These are phyloP conservation scores for Phaenicophaeus curvirostris DNA, from an alignment of 2,797 vertebrate species.

Conservation along the genomic window DNA sequence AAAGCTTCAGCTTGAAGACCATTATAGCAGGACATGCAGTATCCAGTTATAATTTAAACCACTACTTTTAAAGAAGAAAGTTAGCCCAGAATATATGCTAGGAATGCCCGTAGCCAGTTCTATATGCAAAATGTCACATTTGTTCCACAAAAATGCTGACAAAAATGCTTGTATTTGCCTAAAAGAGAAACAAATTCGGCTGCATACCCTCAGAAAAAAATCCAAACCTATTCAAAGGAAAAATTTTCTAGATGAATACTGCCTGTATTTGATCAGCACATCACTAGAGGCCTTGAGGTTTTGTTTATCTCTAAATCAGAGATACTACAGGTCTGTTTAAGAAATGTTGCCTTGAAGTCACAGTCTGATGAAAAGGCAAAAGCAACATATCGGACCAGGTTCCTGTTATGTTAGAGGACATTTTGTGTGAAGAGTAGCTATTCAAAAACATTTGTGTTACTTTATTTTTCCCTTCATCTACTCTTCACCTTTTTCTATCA, in stretches of 20 bases:
- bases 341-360: neutral
- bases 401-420: neutral
- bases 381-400: no score
- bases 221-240: neutral
- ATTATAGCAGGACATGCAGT: neutral
- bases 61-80: neutral
- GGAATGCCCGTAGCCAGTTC: neutral
- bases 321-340: neutral
- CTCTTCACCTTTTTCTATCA: neutral
- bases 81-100: neutral
- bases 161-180: neutral
- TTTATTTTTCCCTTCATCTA: neutral
- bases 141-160: neutral
- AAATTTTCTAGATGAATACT: neutral
- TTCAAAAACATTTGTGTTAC: neutral
- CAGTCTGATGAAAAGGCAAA: neutral
- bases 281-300: neutral
- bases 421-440: neutral
- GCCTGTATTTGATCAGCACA: rapidly evolving
- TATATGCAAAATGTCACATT: neutral
- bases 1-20: neutral
- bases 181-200: neutral
- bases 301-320: neutral
- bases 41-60: neutral
- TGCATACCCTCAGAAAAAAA: neutral